These are phyloP conservation scores for Himantopus leucocephalus DNA, from an alignment of 2,113 vertebrate genomes.

Conservation along the genomic window DNA sequence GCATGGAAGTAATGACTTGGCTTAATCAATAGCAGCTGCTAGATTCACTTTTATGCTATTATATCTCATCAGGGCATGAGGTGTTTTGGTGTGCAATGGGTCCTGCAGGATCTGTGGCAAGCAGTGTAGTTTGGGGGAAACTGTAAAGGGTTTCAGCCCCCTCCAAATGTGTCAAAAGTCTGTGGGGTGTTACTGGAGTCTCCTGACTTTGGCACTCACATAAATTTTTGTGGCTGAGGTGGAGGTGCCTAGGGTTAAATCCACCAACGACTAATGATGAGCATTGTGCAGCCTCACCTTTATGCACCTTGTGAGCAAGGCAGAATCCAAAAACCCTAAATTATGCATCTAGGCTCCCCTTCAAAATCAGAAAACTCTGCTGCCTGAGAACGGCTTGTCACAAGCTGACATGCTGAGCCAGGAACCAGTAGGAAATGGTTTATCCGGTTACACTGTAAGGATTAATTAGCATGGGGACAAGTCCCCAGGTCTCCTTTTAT, in stretches of 20 bases:
- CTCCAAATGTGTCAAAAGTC: background rate
- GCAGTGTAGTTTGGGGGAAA: background rate
- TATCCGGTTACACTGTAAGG: background rate
- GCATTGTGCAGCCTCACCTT: background rate
- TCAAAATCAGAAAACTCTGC: conserved; percentile 1
- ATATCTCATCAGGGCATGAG: conserved; percentile 5
- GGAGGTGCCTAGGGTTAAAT: background rate
- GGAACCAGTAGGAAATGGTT: conserved; percentile 5
- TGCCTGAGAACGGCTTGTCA: background rate
- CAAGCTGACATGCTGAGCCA: background rate
- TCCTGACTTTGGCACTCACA: background rate
- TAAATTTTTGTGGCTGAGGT: background rate
- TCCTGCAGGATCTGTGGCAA: background rate
- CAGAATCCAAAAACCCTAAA: background rate
- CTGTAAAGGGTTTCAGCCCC: background rate
- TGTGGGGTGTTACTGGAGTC: background rate
- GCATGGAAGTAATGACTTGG: conserved; percentile 32
- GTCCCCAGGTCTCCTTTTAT: background rate
- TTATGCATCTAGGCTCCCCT: background rate
- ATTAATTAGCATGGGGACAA: background rate
- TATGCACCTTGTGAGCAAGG: background rate
- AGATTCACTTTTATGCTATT: conserved; percentile 19
- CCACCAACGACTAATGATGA: background rate
- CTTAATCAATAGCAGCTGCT: conserved; percentile 59
- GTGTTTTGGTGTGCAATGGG: background rate